Percentiles rank a stretch among this genome's conserved stretches.
Conservation (phyloP, 2,888 invertebrate genomes). For the Ophion costatus region DNA sequence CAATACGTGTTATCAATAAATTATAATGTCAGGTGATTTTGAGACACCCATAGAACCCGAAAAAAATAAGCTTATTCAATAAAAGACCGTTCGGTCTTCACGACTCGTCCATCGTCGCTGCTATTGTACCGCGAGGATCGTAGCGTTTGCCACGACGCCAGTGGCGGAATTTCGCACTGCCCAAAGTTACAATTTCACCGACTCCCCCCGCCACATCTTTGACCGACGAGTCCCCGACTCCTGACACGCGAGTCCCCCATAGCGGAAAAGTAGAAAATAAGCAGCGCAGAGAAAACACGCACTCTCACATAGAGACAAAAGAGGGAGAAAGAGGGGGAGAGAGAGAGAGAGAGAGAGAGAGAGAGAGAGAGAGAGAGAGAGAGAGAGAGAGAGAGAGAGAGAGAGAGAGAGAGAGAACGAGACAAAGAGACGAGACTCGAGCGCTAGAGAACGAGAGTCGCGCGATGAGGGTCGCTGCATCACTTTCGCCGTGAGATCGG, state of each 20-base stretch:
- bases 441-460: conserved; percentile 10
- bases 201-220: neutral
- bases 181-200: neutral
- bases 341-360: neutral
- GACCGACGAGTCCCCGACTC: neutral
- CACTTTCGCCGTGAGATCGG: conserved; percentile 65
- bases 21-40: too few species aligned
- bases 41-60: too few species aligned
- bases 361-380: neutral
- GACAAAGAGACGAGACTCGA: neutral
- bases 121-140: neutral
- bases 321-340: neutral
- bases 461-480: conserved; percentile 59
- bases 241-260: too few species aligned
- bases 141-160: neutral
- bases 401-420: neutral
- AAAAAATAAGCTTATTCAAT: too few species aligned
- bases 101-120: neutral
- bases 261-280: too few species aligned
- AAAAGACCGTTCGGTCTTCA: neutral
- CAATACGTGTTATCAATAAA: too few species aligned
- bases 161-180: neutral
- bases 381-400: neutral
- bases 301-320: too few species aligned
- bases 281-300: neutral